Evolutionary conservation across 2,888 invertebrate species (phyloP).

Genomic region (Candidula unifasciata): DNA sequence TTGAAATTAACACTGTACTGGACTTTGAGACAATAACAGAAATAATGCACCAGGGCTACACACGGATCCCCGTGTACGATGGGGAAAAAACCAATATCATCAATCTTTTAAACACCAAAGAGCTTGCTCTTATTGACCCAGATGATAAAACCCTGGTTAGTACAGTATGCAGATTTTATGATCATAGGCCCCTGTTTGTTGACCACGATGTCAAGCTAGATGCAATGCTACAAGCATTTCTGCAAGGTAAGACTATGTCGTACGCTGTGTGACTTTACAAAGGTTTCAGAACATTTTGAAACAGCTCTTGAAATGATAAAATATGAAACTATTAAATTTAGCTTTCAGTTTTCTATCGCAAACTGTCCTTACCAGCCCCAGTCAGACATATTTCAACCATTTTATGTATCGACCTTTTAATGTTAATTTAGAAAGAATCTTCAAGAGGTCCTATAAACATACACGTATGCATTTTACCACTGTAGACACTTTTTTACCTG

Average conservation of each 20-base stretch:
- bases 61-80: conserved; percentile 96
- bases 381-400: too few species aligned
- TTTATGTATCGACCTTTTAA: too few species aligned
- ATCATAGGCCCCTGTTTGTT: conserved; percentile 96
- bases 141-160: conserved; percentile 96
- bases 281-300: too few species aligned
- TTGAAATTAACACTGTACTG: conserved; percentile 90
- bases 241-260: conserved; percentile 85
- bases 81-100: conserved; percentile 88
- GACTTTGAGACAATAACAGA: conserved; percentile 98
- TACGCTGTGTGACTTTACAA: background rate
- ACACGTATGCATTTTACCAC: too few species aligned
- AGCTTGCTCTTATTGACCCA: conserved; percentile 98
- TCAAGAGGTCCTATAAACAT: too few species aligned
- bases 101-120: conserved; percentile 96
- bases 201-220: conserved; percentile 97
- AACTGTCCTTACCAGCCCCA: too few species aligned
- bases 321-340: too few species aligned
- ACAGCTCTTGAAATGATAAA: too few species aligned
- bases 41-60: conserved; percentile 93
- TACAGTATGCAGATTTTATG: conserved; percentile 93
- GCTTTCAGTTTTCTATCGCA: too few species aligned
- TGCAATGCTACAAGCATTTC: conserved; percentile 96
- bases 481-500: too few species aligned
- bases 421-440: too few species aligned